Evolutionary conservation across 2,113 vertebrate species (phyloP).

Genomic region (Etia nguti): DNA sequence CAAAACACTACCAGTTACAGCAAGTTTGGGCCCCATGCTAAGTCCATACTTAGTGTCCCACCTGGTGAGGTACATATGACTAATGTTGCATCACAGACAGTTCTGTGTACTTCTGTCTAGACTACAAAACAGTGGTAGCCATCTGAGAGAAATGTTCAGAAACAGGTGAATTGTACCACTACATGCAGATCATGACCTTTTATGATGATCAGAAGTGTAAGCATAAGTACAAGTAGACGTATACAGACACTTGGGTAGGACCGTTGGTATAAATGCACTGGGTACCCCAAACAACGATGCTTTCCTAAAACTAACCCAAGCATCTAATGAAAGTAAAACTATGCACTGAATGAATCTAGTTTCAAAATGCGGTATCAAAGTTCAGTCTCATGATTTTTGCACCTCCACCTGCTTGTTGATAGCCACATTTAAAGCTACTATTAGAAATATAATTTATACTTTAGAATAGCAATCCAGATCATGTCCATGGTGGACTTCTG

Average conservation of each 20-base stretch:
- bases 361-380: background rate
- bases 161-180: background rate
- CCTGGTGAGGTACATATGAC: background rate
- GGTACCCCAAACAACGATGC: background rate
- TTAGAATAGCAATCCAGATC: background rate
- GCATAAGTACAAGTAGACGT: background rate
- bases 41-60: background rate
- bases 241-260: background rate
- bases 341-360: background rate
- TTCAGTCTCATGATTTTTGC: background rate
- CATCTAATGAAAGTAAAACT: background rate
- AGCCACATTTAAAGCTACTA: background rate
- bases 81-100: background rate
- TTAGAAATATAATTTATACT: background rate
- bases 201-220: background rate
- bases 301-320: background rate
- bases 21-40: background rate
- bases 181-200: background rate
- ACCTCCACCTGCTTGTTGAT: background rate
- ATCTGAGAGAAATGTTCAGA: background rate
- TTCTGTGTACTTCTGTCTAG: too few relatives aligned
- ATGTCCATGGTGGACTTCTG: background rate
- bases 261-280: background rate
- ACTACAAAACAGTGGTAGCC: background rate
- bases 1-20: background rate